Evolutionary conservation across 1,140 invertebrate genomes (phyloP), one percentile per base, ranked within the genome.

Genomic region (Tetraneura akinire): DNA sequence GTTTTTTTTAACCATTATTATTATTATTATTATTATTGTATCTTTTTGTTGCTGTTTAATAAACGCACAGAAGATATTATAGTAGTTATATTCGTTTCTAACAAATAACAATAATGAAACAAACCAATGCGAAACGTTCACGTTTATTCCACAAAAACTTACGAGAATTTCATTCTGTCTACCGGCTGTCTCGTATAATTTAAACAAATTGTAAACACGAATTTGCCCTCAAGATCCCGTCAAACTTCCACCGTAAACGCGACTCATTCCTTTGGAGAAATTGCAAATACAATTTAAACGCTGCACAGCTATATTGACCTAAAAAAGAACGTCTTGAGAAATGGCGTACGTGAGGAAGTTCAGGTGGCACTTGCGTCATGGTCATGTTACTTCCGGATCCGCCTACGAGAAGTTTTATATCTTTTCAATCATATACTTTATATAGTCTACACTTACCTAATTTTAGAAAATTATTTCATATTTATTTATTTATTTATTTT

Each of bases 321-420:
- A 32, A 68, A 68, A n/a, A 68, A 45, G 42, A 23, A 0, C 14
- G 18, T 42, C 6, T 64, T 68, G 64, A 68, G 42, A 68, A 68
- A 45, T 68, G 64, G 37, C 13, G 64, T 45, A 68, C 64, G 64
- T 68, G 64, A 45, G 64, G 64, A 68, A 68, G 37, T 14, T 21
- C n/a, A 68, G n/a, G 37, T n/a, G 10, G 13, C 21, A 42, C 4
- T 68, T 23, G 9, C 11, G 37, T 68, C 64, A 18, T 68, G 37
- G 4, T 14, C 21, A 23, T n/a, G n/a, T 13, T 14, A 68, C 64
- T 68, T 68, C 64, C 64, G 64, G 64, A 23, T 45, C 26, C 64
- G 42, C 37, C 64, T 45, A 68, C 64, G 21, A 42, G 5, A 45
- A 68, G 11, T 37, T 37, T 37, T 37, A 37, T 37, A 37, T 8